These are phyloP conservation scores for Entomobrya multifasciata DNA, from an alignment of 2,888 invertebrate species.

Conservation along the genomic window DNA sequence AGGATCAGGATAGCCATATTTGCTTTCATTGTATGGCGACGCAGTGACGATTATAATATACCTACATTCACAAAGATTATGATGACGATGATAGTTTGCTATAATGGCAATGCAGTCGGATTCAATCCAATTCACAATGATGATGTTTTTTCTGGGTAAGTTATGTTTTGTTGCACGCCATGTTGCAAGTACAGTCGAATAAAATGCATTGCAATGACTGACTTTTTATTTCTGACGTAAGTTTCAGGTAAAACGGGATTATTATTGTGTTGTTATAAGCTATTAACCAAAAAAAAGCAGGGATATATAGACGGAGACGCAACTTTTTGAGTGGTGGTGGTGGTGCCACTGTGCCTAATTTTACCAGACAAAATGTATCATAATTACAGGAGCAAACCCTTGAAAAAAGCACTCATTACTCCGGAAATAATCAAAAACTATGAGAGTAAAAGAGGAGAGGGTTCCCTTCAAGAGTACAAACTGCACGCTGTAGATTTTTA, in stretches of 20 bases:
- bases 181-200: too few relatives aligned
- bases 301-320: slow-evolving; percentile 40
- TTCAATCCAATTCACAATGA: too few relatives aligned
- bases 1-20: background rate
- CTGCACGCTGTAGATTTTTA: slow-evolving; percentile 21
- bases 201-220: slow-evolving; percentile 56
- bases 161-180: background rate
- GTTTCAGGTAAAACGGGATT: slow-evolving; percentile 65
- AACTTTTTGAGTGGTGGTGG: too few relatives aligned
- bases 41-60: too few relatives aligned
- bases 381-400: slow-evolving; percentile 67
- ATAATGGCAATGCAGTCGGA: slow-evolving; percentile 25
- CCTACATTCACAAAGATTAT: too few relatives aligned
- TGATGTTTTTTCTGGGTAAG: slow-evolving; percentile 34
- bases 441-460: slow-evolving; percentile 5
- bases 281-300: slow-evolving; percentile 43
- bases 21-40: slow-evolving; percentile 16
- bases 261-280: too few relatives aligned
- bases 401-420: slow-evolving; percentile 70
- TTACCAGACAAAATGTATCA: slow-evolving; percentile 72
- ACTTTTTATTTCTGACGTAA: slow-evolving; percentile 36
- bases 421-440: slow-evolving; percentile 70
- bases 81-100: slow-evolving; percentile 5
- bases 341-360: slow-evolving; percentile 70
- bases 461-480: background rate